A percentile compares a stretch with the other conserved stretches of the same genome.
These are phyloP conservation scores for Hormaphis cornu DNA, from an alignment of 1,140 invertebrate species.

Conservation along the genomic window DNA sequence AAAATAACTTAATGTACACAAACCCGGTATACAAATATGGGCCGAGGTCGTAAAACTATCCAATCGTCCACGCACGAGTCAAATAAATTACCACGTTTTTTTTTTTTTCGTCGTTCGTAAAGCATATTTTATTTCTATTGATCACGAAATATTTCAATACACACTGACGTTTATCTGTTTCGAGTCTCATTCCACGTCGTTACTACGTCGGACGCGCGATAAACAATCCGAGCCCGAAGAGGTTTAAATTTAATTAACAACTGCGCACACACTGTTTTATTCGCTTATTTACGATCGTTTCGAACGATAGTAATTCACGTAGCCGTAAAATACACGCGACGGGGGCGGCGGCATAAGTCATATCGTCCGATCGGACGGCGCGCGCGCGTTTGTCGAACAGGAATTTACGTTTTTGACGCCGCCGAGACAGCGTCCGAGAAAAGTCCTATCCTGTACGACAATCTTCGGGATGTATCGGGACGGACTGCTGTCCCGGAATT, in stretches of 20 bases:
- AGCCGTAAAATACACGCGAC: background rate
- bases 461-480: too few species aligned
- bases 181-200: background rate
- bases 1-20: background rate
- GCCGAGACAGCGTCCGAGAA: too few species aligned
- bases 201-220: background rate
- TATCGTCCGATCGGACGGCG: too few species aligned
- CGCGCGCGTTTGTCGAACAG: too few species aligned
- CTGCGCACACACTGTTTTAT: background rate
- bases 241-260: conserved; percentile 2
- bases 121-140: conserved; percentile 8
- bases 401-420: too few species aligned
- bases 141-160: background rate
- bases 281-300: background rate
- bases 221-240: background rate
- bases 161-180: conserved; percentile 15
- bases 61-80: background rate
- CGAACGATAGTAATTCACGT: background rate
- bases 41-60: background rate
- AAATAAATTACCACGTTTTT: background rate
- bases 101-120: background rate
- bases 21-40: background rate
- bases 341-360: too few species aligned
- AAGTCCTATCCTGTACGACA: too few species aligned
- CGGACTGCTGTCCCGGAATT: too few species aligned